Evolutionary conservation across 1,140 invertebrate genomes (phyloP), one percentile per base, ranked within the genome.

Genomic region (Drosophila bipectinata): DNA sequence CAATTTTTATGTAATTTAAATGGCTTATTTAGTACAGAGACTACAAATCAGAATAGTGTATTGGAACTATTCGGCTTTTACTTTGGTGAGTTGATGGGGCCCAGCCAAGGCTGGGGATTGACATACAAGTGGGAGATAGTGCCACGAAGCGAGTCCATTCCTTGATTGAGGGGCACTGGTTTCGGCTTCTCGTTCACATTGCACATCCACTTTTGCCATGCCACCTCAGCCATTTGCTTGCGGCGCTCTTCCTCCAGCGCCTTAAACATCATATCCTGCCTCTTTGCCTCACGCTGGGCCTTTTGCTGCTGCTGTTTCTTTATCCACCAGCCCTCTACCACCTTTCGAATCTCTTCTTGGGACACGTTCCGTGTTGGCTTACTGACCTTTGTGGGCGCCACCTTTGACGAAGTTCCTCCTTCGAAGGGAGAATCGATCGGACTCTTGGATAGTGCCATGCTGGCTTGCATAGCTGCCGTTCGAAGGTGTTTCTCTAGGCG

Each of bases 121-220:
- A 44, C 41, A 44, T 44, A 44, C 14, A 44, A 44, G 2, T 6
- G 41, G n/a, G 41, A 44, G 41, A 44, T 44, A 15, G 41, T 44
- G 41, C n/a, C 41, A 5, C 41, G 41, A 6, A 44, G 41, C 0
- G 41, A 44, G 41, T 44, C 41, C 41, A 44, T 44, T 15, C 41
- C 41, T n/a, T 44, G 9, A 14, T 44, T 44, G 41, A 44, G 41
- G n/a, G 41, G 41, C 41, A 44, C 41, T 44, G 41, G 41, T 5
- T 44, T 44, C 1, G 41, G 41, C 14, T 44, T 44, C 10, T 15
- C n/a, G 41, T 9, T 44, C n/a, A 44, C 41, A 5, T 15, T 44
- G 14, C 14, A 6, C 41, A 44, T 18, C 41, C 41, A 44, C 41
- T 44, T 44, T 8, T 44, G 41, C 41, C 41, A 44, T 1, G 41